Conservation (phyloP, 2,888 invertebrate genomes). For the Ophion ventricosus region DNA sequence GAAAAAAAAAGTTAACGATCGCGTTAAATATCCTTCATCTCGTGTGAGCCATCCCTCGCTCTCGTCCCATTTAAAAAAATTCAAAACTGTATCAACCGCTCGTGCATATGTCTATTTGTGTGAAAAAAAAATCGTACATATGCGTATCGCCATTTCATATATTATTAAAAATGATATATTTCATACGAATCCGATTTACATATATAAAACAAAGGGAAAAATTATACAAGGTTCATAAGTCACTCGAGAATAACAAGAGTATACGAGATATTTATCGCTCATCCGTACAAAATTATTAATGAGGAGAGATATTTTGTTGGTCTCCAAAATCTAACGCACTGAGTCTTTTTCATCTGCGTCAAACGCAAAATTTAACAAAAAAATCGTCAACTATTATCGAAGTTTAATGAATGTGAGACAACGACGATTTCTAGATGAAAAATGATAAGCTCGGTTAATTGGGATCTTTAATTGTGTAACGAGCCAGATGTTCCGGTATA, state of each 20-base stretch:
- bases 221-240: not conserved
- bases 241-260: constrained; percentile 11
- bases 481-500: no score
- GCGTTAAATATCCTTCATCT: constrained; percentile 10
- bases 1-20: constrained; percentile 12
- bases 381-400: not conserved
- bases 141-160: constrained; percentile 38
- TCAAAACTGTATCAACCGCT: constrained; percentile 5
- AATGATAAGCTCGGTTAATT: not conserved
- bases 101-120: constrained; percentile 36
- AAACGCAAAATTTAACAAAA: not conserved
- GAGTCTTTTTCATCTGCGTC: not conserved
- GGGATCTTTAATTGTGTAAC: no score
- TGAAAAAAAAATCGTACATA: constrained; percentile 21
- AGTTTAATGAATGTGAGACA: not conserved
- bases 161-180: constrained; percentile 29
- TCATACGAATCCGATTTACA: constrained; percentile 20
- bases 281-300: not conserved
- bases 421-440: not conserved
- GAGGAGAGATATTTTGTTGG: not conserved
- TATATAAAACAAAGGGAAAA: not conserved
- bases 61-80: constrained; percentile 33
- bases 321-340: not conserved
- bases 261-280: not conserved
- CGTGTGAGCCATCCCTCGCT: constrained; percentile 43